phyloP scores from a whole-genome alignment of 2,113 vertebrate species.

The Mustela nigripes region DNA sequence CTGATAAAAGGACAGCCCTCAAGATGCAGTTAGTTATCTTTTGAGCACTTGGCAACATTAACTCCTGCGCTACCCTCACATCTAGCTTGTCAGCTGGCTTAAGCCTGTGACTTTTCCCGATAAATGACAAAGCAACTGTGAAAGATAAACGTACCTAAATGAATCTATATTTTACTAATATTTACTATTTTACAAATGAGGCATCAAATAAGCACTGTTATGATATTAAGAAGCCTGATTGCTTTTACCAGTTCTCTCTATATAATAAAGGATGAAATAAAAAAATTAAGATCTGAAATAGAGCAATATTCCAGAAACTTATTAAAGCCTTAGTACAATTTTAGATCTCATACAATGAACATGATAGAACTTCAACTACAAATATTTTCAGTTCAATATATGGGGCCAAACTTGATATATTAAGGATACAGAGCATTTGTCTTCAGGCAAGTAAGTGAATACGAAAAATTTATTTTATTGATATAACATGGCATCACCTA shows the following conservation, averaged over 20 bases:
- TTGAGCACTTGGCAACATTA: neutral
- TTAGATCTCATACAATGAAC: constrained; percentile 37
- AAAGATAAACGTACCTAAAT: constrained; percentile 16
- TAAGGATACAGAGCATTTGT: neutral
- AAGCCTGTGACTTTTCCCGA: constrained; percentile 20
- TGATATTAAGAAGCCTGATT: neutral
- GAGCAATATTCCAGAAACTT: neutral
- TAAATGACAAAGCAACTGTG: constrained; percentile 26
- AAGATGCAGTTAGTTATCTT: neutral
- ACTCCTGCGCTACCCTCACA: neutral
- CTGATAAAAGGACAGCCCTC: neutral
- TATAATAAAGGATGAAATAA: constrained; percentile 5
- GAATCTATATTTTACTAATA: constrained; percentile 27
- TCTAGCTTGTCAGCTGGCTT: neutral
- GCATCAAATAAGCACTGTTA: neutral
- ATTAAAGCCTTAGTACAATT: constrained; percentile 2
- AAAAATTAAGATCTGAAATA: constrained; percentile 19
- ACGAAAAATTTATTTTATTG: neutral
- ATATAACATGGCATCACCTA: neutral
- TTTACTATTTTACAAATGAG: constrained; percentile 39
- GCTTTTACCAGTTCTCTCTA: neutral
- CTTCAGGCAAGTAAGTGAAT: neutral
- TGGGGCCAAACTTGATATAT: neutral
- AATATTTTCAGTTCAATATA: constrained; percentile 1
- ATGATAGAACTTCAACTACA: neutral